These are phyloP conservation scores for Sympetrum striolatum DNA, from an alignment of 2,888 invertebrate species.

Conservation along the genomic window DNA sequence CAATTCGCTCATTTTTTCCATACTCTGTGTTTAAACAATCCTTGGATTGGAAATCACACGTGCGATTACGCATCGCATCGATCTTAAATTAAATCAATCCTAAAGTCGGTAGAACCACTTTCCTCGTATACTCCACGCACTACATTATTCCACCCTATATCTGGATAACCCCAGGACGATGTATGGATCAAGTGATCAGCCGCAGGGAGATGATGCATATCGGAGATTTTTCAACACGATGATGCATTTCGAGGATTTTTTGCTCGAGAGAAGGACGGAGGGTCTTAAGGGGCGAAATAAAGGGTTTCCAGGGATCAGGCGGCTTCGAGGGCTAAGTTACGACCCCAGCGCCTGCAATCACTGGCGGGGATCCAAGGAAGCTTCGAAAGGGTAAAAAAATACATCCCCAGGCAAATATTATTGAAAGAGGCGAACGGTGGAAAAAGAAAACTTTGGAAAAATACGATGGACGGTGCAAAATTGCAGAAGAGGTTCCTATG, in stretches of 20 bases:
- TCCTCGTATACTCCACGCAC: too few species aligned
- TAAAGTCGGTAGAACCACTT: too few species aligned
- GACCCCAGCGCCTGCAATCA: neutral
- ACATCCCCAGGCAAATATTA: constrained; percentile 2
- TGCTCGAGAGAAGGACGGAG: neutral
- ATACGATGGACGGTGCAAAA: too few species aligned
- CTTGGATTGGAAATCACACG: too few species aligned
- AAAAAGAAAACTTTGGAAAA: neutral
- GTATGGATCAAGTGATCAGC: neutral
- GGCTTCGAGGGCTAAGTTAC: neutral
- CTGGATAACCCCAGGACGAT: too few species aligned
- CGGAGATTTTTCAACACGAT: neutral
- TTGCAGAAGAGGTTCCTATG: too few species aligned
- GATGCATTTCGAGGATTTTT: neutral
- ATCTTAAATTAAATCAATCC: too few species aligned
- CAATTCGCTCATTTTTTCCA: too few species aligned
- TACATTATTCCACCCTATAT: neutral
- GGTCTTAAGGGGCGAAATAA: neutral
- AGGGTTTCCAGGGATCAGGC: neutral
- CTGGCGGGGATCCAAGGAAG: constrained; percentile 24
- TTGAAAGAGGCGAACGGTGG: neutral
- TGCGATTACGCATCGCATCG: too few species aligned
- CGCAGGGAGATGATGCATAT: neutral
- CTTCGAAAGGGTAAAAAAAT: neutral
- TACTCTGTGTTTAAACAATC: too few species aligned